phyloP scores from a whole-genome alignment of 2,797 vertebrate species.

The Nannoperca australis region DNA sequence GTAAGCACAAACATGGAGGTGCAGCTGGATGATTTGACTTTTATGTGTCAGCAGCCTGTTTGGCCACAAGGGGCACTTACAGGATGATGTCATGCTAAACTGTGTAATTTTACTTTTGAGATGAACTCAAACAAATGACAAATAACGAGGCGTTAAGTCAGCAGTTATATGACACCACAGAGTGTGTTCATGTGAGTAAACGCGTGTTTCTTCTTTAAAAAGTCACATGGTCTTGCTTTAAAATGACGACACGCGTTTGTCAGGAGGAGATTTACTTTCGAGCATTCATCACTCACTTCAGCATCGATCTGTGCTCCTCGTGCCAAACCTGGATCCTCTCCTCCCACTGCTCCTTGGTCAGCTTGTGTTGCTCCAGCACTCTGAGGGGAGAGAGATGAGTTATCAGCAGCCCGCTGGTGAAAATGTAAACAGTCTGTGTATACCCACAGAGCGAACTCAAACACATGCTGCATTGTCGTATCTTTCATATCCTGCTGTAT shows the following conservation, averaged over 20 bases:
- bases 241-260: neutral
- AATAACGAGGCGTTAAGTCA: neutral
- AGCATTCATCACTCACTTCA: slow-evolving; percentile 87
- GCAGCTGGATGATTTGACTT: neutral
- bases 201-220: neutral
- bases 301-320: slow-evolving; percentile 91
- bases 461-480: slow-evolving; percentile 35
- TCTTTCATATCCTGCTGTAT: neutral
- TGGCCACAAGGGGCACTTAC: neutral
- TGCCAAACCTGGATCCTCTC: slow-evolving; percentile 97
- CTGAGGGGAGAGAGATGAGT: slow-evolving; percentile 74
- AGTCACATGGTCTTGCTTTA: neutral
- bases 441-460: slow-evolving; percentile 22
- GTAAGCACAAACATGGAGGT: neutral
- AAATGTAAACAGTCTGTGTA: slow-evolving; percentile 33
- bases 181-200: no score
- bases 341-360: slow-evolving; percentile 96
- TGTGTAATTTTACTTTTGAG: neutral
- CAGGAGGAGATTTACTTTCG: neutral
- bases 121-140: neutral
- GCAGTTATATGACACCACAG: neutral
- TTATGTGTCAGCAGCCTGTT: neutral
- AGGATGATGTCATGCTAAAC: neutral
- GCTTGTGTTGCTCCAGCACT: slow-evolving; percentile 97
- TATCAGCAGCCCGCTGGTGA: slow-evolving; percentile 39